These are phyloP conservation scores for Platypus cylindrus DNA, from an alignment of 2,888 invertebrate species.

Conservation along the genomic window DNA sequence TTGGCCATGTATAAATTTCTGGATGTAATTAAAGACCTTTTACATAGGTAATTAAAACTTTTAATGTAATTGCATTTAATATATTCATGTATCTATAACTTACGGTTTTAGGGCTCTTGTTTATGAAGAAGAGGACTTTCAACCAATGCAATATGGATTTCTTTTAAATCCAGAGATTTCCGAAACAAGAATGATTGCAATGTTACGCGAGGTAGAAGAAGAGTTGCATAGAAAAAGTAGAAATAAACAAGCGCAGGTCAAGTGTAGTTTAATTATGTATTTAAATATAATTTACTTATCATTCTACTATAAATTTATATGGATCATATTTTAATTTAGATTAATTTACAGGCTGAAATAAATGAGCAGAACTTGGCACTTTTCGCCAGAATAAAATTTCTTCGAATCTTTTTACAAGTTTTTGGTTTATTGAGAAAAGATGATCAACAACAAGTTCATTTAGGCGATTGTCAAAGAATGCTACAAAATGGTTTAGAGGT, in stretches of 20 bases:
- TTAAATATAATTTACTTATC: neutral
- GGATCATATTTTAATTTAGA: neutral
- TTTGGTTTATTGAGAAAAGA: conserved; percentile 47
- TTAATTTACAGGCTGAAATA: neutral
- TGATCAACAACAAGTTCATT: conserved; percentile 45
- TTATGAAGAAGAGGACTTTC: conserved; percentile 94
- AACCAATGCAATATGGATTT: conserved; percentile 84
- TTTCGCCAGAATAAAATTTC: conserved; percentile 73
- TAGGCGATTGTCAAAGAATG: conserved; percentile 66
- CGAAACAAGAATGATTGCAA: conserved; percentile 65
- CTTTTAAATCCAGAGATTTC: conserved; percentile 69
- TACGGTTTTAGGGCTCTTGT: conserved; percentile 53
- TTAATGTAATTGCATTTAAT: no score
- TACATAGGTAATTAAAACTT: conserved; percentile 54
- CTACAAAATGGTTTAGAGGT: conserved; percentile 71
- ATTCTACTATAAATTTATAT: neutral
- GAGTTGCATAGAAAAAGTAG: conserved; percentile 63
- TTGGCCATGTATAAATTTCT: conserved; percentile 79
- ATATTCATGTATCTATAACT: neutral
- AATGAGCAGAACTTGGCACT: conserved; percentile 49
- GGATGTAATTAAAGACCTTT: conserved; percentile 78
- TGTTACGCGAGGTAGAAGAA: conserved; percentile 85
- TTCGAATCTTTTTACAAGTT: conserved; percentile 74
- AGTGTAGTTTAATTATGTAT: neutral
- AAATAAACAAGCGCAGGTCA: conserved; percentile 32